A percentile compares a stretch with the other conserved stretches of the same genome.
phyloP scores from a whole-genome alignment of 2,113 vertebrate genomes.

The Holacanthus passer region DNA sequence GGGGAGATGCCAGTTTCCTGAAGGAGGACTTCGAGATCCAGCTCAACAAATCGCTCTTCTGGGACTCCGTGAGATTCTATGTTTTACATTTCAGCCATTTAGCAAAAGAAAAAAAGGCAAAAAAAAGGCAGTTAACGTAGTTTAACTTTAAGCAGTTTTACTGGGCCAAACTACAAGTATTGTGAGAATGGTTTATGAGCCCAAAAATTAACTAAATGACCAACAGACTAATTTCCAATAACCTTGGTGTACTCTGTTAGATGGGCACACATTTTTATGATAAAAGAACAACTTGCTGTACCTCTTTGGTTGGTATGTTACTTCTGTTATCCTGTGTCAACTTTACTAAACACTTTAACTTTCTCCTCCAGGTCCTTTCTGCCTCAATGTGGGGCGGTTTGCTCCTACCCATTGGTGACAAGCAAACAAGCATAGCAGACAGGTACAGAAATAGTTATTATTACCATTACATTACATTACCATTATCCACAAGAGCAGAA shows the following conservation, averaged over 20 bases:
- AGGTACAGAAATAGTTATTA: slow-evolving; percentile 84
- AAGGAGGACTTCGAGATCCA: slow-evolving; percentile 98
- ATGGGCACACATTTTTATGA: not conserved
- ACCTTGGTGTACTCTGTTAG: not conserved
- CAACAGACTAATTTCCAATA: not conserved
- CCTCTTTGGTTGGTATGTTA: not conserved
- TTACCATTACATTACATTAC: not conserved
- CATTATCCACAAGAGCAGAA: not conserved
- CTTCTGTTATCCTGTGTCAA: not conserved
- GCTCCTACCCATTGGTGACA: slow-evolving; percentile 93
- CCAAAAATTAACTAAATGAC: not conserved
- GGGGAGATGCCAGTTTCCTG: slow-evolving; percentile 94
- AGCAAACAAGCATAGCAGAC: slow-evolving; percentile 92
- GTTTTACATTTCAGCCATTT: not conserved
- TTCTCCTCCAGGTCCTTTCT: slow-evolving; percentile 88
- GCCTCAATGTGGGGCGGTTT: slow-evolving; percentile 94
- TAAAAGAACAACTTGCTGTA: not conserved
- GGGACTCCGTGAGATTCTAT: slow-evolving; percentile 89
- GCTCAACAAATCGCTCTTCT: slow-evolving; percentile 89
- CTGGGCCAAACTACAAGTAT: not conserved
- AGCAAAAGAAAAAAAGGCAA: too few relatives aligned
- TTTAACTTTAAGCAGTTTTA: not conserved
- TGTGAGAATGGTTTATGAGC: not conserved
- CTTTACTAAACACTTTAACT: not conserved
- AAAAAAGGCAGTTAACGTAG: not conserved